Conservation (phyloP, 2,888 invertebrate species). For the Drosophila diplacantha region DNA sequence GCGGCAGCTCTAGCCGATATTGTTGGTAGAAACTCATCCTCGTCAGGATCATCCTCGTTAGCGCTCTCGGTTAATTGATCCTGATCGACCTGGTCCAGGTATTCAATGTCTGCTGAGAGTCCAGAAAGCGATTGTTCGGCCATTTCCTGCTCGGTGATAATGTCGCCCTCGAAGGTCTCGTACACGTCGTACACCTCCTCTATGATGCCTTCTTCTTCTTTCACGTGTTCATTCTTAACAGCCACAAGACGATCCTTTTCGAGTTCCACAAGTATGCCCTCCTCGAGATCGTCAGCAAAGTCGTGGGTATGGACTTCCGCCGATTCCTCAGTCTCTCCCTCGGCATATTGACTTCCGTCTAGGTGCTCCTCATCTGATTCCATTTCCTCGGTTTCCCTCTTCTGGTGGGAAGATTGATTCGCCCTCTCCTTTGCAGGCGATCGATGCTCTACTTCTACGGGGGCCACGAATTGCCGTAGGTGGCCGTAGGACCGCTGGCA, state of each 20-base stretch:
- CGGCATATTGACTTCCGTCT: slow-evolving; percentile 36
- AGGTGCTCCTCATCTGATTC: slow-evolving; percentile 29
- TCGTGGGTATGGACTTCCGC: slow-evolving; percentile 6
- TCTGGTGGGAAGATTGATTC: no score
- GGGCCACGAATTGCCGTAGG: slow-evolving; percentile 73
- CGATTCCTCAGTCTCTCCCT: slow-evolving; percentile 16
- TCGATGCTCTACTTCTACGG: slow-evolving; percentile 64
- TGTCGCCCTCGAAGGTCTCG: slow-evolving; percentile 67
- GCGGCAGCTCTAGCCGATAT: slow-evolving; percentile 30
- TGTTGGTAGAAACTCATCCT: slow-evolving; percentile 62
- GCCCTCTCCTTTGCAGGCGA: slow-evolving; percentile 2
- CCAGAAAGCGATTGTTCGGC: slow-evolving; percentile 54
- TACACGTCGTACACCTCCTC: slow-evolving; percentile 71
- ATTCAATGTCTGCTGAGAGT: slow-evolving; percentile 67
- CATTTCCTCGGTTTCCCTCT: slow-evolving; percentile 34
- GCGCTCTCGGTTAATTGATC: slow-evolving; percentile 66
- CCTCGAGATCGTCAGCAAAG: slow-evolving; percentile 25
- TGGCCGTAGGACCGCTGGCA: slow-evolving; percentile 74
- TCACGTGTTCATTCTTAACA: slow-evolving; percentile 61
- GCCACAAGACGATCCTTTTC: slow-evolving; percentile 51
- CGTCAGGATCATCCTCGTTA: slow-evolving; percentile 64
- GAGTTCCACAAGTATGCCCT: slow-evolving; percentile 39
- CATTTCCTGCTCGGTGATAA: slow-evolving; percentile 42
- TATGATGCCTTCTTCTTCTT: slow-evolving; percentile 68
- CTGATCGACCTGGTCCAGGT: slow-evolving; percentile 66